phyloP scores from a whole-genome alignment of 2,113 vertebrate species.

The Rallus limicola region DNA sequence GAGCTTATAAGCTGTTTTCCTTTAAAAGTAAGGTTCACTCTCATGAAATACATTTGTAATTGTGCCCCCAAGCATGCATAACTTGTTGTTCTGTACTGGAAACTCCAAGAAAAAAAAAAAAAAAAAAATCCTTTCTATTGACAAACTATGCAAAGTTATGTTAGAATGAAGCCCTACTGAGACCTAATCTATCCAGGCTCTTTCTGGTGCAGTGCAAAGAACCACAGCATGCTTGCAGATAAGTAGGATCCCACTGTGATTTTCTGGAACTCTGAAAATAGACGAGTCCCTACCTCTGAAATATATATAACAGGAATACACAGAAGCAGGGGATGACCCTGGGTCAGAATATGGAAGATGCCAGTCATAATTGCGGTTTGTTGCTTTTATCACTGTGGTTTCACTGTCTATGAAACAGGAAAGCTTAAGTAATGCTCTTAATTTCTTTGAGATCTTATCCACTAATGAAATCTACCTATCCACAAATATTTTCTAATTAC shows the following conservation, averaged over 20 bases:
- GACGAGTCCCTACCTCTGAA: neutral
- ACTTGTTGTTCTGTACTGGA: neutral
- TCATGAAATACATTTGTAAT: neutral
- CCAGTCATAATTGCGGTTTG: neutral
- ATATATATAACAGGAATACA: neutral
- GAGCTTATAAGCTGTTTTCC: neutral
- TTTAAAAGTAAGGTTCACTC: slow-evolving; percentile 26
- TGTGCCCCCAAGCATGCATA: neutral
- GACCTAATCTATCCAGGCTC: neutral
- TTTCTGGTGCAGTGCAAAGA: neutral
- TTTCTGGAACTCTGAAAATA: slow-evolving; percentile 12
- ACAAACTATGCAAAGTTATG: neutral
- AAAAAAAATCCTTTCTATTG: neutral
- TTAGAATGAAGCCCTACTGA: slow-evolving; percentile 1
- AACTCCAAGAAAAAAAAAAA: neutral
- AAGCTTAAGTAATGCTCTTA: neutral
- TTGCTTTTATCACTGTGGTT: neutral
- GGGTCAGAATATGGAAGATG: neutral
- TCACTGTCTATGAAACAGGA: neutral
- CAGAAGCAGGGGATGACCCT: neutral
- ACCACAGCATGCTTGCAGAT: neutral
- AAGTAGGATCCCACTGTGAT: slow-evolving; percentile 7
- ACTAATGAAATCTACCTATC: neutral
- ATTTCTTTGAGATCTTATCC: neutral
- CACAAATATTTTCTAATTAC: neutral